phyloP scores from a whole-genome alignment of 2,797 vertebrate species.

The Carapus acus region DNA sequence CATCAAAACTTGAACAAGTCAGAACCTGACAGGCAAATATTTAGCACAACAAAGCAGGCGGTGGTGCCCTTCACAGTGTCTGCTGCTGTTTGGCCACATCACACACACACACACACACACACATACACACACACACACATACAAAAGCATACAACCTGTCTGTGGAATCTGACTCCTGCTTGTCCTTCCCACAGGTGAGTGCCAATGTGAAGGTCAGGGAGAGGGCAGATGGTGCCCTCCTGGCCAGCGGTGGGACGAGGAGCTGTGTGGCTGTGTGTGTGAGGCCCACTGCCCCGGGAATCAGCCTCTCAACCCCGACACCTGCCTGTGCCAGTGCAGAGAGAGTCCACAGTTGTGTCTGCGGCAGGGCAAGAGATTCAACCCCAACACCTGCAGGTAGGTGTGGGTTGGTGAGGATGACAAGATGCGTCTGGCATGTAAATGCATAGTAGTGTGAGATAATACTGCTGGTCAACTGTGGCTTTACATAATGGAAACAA shows the following conservation, averaged over 20 bases:
- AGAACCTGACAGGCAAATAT: conserved; percentile 27
- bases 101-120: too few species aligned
- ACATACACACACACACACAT: too few species aligned
- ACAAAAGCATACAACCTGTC: too few species aligned
- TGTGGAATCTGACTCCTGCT: background rate
- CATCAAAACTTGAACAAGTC: conserved; percentile 26
- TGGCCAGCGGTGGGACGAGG: conserved; percentile 68
- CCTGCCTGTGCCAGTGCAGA: conserved; percentile 72
- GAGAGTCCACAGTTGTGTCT: conserved; percentile 68
- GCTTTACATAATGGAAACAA: too few species aligned
- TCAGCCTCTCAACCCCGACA: conserved; percentile 70
- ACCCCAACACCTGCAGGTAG: conserved; percentile 70
- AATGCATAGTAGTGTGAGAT: too few species aligned
- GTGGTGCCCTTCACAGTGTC: too few species aligned
- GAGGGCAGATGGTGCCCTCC: conserved; percentile 60
- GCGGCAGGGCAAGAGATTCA: conserved; percentile 71
- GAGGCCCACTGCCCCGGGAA: conserved; percentile 59
- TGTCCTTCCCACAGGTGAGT: too few species aligned
- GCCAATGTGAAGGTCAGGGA: conserved; percentile 63
- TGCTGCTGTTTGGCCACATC: too few species aligned
- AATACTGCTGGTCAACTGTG: too few species aligned
- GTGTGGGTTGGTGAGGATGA: too few species aligned
- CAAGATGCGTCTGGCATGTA: too few species aligned
- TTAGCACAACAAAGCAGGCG: background rate
- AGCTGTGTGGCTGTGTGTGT: conserved; percentile 71